Base-by-base conservation (phyloP, 2,888 invertebrate species). In the Eurytoma adleriae region DNA sequence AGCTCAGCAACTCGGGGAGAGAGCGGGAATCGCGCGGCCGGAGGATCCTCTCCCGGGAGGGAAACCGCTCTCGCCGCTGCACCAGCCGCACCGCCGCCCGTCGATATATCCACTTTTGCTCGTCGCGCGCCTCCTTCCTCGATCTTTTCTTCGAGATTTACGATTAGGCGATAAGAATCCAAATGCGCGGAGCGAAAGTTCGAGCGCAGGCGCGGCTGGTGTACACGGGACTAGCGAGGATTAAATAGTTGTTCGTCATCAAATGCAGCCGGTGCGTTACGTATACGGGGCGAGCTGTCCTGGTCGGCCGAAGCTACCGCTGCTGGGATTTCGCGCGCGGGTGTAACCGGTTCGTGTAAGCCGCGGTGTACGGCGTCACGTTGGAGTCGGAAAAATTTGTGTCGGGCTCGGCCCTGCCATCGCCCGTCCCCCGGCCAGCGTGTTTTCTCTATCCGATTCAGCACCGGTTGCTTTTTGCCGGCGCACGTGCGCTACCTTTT, bases 211-310 rank as follows among this genome's bases (percentile, higher is more conserved):
- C 18, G 50, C 68, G 61, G 62, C 27, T 56, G 48, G n/a, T 14
- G 61, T 7, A 13, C 27, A 27, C 27, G 20, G 54, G 54, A 56
- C 54, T 40, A 16, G 66, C 20, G 74, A 84, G 85, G 86, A 87
- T 88, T 87, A 87, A 88, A 87, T 87, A 88, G 88, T 88, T 88
- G 88, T 88, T 88, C 85, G 85, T 86, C 84, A 87, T 88, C 86
- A 85, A 84, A 83, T 85, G 83, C 87, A 88, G 86, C 87, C 84
- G 88, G 83, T 83, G 85, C 85, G 83, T 85, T 86, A 85, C 84
- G 82, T 84, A 57, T n/a, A 61, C 18, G 18, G 24, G 54, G 0
- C 52, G 54, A 14, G 2, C 50, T 14, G 54, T 2, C 54, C 54
- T 54, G 16, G 16, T 0, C 54, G 14, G 54, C 54, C 5, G 54